Evolutionary conservation across 2,113 vertebrate genomes (phyloP), one percentile per base, ranked within the genome.

Genomic region (Arizona elegans): DNA sequence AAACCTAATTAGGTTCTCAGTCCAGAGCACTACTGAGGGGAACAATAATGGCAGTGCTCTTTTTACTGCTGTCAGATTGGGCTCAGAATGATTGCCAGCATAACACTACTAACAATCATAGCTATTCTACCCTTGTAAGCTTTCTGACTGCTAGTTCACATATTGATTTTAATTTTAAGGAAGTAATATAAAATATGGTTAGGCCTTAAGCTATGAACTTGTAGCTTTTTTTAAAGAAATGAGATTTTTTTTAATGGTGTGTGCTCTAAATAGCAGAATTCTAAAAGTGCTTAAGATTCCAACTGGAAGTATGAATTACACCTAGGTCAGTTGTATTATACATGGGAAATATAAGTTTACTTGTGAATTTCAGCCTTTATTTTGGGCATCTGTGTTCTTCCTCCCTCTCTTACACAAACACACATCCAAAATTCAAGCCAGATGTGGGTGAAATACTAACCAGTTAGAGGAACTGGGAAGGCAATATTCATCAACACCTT

Each of bases 151-250:
- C 65, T 52, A 38, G 29, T 58, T 88, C 52, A 81, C 24, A 8
- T 81, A 91, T 75, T 93, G 87, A 89, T 89, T 90, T 85, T 89
- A 93, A 91, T 91, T 88, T 93, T 88, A 70, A 91, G 38, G 87
- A 88, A 91, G 43, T 47, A 85, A 91, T 88, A 50, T 81, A 88
- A 29, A 29, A 91, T 55, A 88, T 21, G 29, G 8, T 43, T 11
- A 17, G 52, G 38, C 90, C 91, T 81, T 58, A 43, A 93, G 86
- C 59, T 88, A 88, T 81, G 8, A 50, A 52, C 1, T 33, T 38
- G 29, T 21, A 91, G 29, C 53, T 56, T 56, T 19, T 59, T 89
- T 50, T 26, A 1, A 15, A 85, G 19, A 50, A 50, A 15, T 21
- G 17, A 81, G 6, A 3, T 38, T 65, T 56, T 55, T 52, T 86